Evolutionary conservation across 2,888 invertebrate genomes (phyloP).

Genomic region (Criorhina ranunculi): DNA sequence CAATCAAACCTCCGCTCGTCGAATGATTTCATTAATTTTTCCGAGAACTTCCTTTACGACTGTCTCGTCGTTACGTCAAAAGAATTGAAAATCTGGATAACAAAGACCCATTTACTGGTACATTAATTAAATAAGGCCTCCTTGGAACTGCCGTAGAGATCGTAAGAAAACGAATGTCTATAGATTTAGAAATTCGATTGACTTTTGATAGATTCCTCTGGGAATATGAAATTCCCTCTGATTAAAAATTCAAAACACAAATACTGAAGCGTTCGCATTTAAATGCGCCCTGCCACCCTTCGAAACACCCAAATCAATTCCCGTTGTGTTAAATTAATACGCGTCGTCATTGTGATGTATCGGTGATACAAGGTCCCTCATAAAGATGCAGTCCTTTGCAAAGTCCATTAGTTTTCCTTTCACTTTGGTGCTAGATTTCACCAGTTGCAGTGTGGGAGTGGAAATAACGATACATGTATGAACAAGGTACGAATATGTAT

Average conservation of each 20-base stretch:
- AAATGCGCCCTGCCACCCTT: neutral
- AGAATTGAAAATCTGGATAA: constrained; percentile 24
- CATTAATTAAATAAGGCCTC: constrained; percentile 19
- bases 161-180: constrained; percentile 3
- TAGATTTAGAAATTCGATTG: neutral
- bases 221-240: constrained; percentile 11
- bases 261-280: constrained; percentile 12
- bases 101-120: constrained; percentile 6
- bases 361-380: neutral
- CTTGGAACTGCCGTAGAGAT: neutral
- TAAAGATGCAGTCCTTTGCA: constrained; percentile 32
- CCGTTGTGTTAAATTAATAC: neutral
- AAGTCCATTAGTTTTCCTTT: constrained; percentile 17
- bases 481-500: neutral
- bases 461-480: neutral
- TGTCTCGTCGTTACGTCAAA: constrained; percentile 39
- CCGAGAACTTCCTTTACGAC: constrained; percentile 17
- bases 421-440: constrained; percentile 24
- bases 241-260: constrained; percentile 51
- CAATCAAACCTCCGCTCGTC: constrained; percentile 37
- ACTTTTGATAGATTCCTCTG: constrained; percentile 9
- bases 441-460: neutral
- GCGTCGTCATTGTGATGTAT: neutral
- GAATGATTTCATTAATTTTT: constrained; percentile 15
- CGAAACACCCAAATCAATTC: neutral